Conservation (phyloP, 1,140 invertebrate species). For the Psix sp. region DNA sequence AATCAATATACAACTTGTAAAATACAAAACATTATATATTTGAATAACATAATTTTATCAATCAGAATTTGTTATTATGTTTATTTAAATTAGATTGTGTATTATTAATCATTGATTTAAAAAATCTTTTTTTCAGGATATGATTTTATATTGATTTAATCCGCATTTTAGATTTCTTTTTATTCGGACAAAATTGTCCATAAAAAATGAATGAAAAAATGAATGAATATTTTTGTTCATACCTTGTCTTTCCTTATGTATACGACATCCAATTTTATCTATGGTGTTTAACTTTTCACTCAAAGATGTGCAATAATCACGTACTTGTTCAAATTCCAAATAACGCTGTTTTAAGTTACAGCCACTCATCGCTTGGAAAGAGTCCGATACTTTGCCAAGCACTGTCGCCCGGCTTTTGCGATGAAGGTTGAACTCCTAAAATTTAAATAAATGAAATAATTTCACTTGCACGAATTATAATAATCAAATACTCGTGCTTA, state of each 20-base stretch:
- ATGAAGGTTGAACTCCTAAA: constrained; percentile 82
- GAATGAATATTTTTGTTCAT: constrained; percentile 11
- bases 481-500: neutral
- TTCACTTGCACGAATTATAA: neutral
- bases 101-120: constrained; percentile 6
- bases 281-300: constrained; percentile 82
- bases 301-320: constrained; percentile 81
- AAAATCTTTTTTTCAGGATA: no score
- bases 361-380: constrained; percentile 79
- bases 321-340: constrained; percentile 82
- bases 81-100: neutral
- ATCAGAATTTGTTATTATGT: no score
- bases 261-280: constrained; percentile 82
- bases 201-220: no score
- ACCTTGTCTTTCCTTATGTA: constrained; percentile 84
- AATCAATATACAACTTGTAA: constrained; percentile 8
- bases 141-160: no score
- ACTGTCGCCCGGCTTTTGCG: constrained; percentile 80
- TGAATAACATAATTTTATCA: no score
- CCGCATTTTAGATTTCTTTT: no score
- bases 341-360: constrained; percentile 80
- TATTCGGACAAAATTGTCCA: no score
- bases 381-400: constrained; percentile 79
- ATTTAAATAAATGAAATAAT: constrained; percentile 14
- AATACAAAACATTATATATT: constrained; percentile 3